phyloP scores from a whole-genome alignment of 2,797 vertebrate genomes.

The Rhinogobio ventralis region DNA sequence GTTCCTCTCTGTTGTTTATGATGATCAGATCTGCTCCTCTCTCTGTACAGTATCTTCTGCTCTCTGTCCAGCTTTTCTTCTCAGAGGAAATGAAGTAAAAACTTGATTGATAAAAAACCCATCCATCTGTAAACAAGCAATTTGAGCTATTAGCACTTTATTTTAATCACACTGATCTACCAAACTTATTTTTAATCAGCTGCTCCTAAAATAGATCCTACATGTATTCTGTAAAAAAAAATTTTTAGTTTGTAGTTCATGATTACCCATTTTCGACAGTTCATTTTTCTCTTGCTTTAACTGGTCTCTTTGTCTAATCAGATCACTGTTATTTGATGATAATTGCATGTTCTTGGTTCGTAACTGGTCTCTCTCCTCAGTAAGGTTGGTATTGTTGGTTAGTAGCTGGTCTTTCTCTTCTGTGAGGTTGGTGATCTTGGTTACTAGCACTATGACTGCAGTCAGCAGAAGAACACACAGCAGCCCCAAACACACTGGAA shows the following conservation, averaged over 20 bases:
- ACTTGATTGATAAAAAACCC: background rate
- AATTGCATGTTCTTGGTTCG: background rate
- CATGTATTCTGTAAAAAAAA: background rate
- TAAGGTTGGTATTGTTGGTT: background rate
- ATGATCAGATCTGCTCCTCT: conserved; percentile 5
- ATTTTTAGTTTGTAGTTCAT: background rate
- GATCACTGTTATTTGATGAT: background rate
- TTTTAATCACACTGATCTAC: background rate
- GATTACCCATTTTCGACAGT: background rate
- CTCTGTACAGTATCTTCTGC: conserved; percentile 4
- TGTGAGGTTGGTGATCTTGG: background rate
- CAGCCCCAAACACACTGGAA: too few species aligned
- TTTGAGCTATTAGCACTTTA: background rate
- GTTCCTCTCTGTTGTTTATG: background rate
- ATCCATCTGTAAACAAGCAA: background rate
- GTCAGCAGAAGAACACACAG: too few species aligned
- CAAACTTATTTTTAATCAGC: background rate
- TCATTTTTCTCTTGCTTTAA: background rate
- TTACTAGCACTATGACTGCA: background rate
- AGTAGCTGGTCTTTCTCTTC: background rate
- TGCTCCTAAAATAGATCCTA: background rate
- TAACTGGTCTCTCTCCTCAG: background rate
- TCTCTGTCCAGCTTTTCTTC: background rate
- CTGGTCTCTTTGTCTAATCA: background rate
- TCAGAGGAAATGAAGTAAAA: background rate